A percentile compares a stretch with the other conserved stretches of the same genome.
Evolutionary conservation across 2,113 vertebrate genomes (phyloP).

Genomic region (Pedionomus torquatus): DNA sequence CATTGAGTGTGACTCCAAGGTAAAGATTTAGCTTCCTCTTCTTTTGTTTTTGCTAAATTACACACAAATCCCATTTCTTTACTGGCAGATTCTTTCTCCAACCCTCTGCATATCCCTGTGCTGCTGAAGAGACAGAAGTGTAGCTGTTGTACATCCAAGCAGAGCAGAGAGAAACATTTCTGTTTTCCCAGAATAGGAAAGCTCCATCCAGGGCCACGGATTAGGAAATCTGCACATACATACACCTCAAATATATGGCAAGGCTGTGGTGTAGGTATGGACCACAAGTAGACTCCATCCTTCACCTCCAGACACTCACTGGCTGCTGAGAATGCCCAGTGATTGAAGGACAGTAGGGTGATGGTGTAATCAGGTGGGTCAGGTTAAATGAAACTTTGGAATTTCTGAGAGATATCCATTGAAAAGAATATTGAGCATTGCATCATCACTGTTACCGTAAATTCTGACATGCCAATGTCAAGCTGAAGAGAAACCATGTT

Average conservation of each 20-base stretch:
- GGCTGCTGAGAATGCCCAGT: neutral
- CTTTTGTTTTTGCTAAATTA: neutral
- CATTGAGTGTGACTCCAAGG: conserved; percentile 90
- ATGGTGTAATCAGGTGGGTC: neutral
- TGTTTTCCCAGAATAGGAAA: neutral
- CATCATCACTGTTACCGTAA: neutral
- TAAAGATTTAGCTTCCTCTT: conserved; percentile 49
- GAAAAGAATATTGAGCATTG: neutral
- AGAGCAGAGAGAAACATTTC: neutral
- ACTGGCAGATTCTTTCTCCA: neutral
- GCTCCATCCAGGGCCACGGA: neutral
- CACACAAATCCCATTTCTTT: neutral
- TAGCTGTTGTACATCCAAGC: fast-evolving
- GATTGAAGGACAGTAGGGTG: neutral
- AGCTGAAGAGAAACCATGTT: neutral
- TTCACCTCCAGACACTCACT: neutral
- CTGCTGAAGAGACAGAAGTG: neutral
- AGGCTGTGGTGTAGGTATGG: neutral
- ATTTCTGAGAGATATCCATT: neutral
- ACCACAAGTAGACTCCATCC: neutral
- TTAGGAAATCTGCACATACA: neutral
- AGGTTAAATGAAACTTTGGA: neutral
- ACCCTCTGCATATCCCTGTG: neutral
- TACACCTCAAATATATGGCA: neutral
- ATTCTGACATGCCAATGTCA: neutral